A percentile compares a stretch with the other conserved stretches of the same genome.
phyloP scores from a whole-genome alignment of 2,113 vertebrate species.

The Brienomyrus longianalis region DNA sequence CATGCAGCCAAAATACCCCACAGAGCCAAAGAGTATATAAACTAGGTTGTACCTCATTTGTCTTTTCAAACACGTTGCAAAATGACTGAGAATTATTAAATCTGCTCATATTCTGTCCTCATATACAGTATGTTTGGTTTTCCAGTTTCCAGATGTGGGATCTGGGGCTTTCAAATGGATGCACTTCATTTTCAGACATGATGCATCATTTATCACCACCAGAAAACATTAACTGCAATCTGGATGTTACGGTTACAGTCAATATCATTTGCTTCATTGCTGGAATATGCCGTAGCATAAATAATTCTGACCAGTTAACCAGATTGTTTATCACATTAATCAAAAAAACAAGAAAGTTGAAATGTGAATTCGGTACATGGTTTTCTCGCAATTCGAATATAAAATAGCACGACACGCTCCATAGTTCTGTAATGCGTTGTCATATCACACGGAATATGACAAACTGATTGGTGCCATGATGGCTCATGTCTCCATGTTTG shows the following conservation, averaged over 20 bases:
- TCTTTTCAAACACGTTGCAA: neutral
- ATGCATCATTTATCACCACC: neutral
- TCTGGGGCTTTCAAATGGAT: neutral
- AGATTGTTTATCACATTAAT: neutral
- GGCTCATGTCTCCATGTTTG: neutral
- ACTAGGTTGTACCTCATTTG: neutral
- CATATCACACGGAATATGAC: neutral
- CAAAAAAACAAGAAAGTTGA: neutral
- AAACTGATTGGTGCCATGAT: neutral
- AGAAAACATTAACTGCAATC: neutral
- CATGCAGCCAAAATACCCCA: neutral
- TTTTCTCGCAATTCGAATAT: neutral
- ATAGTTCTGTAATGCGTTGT: neutral
- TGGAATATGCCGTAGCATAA: neutral
- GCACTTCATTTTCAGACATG: neutral
- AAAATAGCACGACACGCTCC: neutral
- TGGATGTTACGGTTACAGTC: neutral
- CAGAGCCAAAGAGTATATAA: neutral
- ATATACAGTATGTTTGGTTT: neutral
- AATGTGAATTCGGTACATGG: neutral
- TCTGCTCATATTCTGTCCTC: neutral
- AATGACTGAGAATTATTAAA: neutral
- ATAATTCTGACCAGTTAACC: neutral
- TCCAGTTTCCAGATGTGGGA: neutral
- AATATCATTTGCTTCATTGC: neutral